Conservation (phyloP, 2,888 invertebrate species). For the Tachina grossa region DNA sequence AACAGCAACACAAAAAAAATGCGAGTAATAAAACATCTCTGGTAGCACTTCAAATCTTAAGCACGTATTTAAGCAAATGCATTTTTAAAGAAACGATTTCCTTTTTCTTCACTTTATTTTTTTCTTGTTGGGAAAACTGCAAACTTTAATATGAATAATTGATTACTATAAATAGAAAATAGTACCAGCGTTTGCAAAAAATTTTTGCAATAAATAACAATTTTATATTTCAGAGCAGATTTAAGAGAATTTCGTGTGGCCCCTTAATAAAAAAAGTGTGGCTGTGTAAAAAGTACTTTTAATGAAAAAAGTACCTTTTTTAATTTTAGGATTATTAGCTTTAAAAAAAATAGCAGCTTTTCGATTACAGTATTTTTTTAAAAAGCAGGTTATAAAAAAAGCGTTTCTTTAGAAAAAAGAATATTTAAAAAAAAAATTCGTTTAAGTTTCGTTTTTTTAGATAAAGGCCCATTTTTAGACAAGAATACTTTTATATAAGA, state of each 20-base stretch:
- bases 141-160: conserved; percentile 23
- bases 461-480: too few species aligned
- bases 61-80: conserved; percentile 38
- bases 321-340: too few species aligned
- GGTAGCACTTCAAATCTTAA: conserved; percentile 20
- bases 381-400: too few species aligned
- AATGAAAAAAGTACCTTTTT: too few species aligned
- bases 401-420: too few species aligned
- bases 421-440: too few species aligned
- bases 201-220: background rate
- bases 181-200: background rate
- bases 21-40: background rate
- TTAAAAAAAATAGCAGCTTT: too few species aligned
- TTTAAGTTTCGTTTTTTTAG: too few species aligned
- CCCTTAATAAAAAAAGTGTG: too few species aligned
- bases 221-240: background rate
- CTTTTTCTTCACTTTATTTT: background rate
- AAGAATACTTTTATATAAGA: too few species aligned
- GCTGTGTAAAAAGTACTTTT: too few species aligned
- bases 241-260: background rate
- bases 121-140: background rate
- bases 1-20: conserved; percentile 1
- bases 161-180: background rate
- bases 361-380: too few species aligned
- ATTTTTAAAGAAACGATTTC: conserved; percentile 25